A percentile compares a stretch with the other conserved stretches of the same genome.
Evolutionary conservation across 2,888 invertebrate species (phyloP).

Genomic region (Dichetophora obliterata): DNA sequence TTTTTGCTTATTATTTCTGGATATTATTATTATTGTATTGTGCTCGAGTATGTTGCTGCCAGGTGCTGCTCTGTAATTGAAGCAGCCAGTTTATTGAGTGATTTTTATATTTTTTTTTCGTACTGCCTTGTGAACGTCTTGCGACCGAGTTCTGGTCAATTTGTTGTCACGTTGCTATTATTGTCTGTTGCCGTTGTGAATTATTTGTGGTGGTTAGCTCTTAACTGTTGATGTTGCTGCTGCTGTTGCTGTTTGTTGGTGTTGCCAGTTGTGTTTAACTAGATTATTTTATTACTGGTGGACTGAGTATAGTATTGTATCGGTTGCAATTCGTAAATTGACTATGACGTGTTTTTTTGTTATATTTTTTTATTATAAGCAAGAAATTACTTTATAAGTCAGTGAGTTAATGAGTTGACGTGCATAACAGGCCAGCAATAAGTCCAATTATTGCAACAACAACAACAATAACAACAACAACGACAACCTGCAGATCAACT

Average conservation of each 20-base stretch:
- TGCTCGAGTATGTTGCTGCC: neutral
- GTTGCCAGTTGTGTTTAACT: slow-evolving; percentile 12
- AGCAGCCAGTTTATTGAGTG: neutral
- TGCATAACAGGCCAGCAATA: neutral
- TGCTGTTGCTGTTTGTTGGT: neutral
- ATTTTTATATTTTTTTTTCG: neutral
- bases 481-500: neutral
- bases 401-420: neutral
- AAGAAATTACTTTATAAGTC: slow-evolving; percentile 13
- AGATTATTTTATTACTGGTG: neutral
- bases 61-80: too few species aligned
- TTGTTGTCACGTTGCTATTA: slow-evolving; percentile 26
- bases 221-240: neutral
- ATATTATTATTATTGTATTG: neutral
- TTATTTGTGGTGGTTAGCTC: slow-evolving; percentile 2
- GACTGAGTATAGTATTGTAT: neutral
- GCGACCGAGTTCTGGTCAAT: slow-evolving; percentile 25
- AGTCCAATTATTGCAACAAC: neutral
- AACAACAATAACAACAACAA: neutral
- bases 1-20: neutral
- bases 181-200: slow-evolving; percentile 12
- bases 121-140: neutral
- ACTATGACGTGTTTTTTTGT: neutral
- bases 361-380: neutral
- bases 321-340: slow-evolving; percentile 18